Evolutionary conservation across 2,888 invertebrate species (phyloP).

Genomic region (Ophion ellenae): DNA sequence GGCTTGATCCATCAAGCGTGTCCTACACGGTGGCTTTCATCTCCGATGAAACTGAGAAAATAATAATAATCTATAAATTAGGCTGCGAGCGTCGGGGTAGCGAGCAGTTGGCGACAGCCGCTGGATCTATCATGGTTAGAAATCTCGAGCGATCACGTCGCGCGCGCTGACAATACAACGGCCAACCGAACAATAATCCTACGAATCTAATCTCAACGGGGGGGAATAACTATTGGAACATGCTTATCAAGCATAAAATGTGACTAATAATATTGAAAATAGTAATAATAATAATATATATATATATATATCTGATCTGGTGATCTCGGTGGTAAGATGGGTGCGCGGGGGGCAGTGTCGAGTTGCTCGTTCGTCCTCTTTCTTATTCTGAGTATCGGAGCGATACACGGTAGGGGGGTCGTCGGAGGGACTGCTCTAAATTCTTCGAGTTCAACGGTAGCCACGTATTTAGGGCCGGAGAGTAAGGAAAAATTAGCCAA

Average conservation of each 20-base stretch:
- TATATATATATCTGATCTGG: slow-evolving; percentile 25
- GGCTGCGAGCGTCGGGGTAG: slow-evolving; percentile 71
- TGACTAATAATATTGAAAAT: background rate
- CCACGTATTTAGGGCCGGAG: background rate
- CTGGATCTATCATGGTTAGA: slow-evolving; percentile 72
- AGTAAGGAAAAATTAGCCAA: background rate
- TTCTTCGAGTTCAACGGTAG: slow-evolving; percentile 3
- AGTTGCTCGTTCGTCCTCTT: slow-evolving; percentile 58
- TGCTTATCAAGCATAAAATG: background rate
- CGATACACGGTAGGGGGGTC: slow-evolving; percentile 35
- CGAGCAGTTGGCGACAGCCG: slow-evolving; percentile 76
- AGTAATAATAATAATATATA: slow-evolving; percentile 6
- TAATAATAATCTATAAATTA: slow-evolving; percentile 79
- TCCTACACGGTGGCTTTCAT: slow-evolving; percentile 68
- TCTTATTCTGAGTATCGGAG: slow-evolving; percentile 53
- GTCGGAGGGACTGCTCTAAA: background rate
- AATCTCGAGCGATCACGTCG: slow-evolving; percentile 61
- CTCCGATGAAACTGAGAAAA: slow-evolving; percentile 69
- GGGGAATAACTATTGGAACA: background rate
- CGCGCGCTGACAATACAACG: slow-evolving; percentile 3
- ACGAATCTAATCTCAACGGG: background rate
- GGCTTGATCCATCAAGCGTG: slow-evolving; percentile 74
- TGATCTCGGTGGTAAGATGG: slow-evolving; percentile 47
- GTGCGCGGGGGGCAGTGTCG: slow-evolving; percentile 42
- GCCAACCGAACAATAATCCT: background rate